Evolutionary conservation across 1,140 invertebrate species (phyloP).

Genomic region (Ostrea denselamellosa): DNA sequence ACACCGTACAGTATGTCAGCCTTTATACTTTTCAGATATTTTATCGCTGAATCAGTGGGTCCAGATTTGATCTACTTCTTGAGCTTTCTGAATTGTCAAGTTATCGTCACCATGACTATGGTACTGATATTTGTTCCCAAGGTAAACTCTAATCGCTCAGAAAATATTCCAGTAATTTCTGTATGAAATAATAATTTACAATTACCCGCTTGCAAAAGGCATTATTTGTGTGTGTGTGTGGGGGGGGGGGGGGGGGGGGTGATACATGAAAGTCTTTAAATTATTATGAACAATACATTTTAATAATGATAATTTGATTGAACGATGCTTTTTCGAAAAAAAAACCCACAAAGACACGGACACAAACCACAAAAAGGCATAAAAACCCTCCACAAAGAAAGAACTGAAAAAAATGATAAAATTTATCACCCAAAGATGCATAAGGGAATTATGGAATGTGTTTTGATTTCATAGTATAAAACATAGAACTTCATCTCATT

Average conservation of each 20-base stretch:
- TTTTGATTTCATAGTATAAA: too few relatives aligned
- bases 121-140: slow-evolving; percentile 71
- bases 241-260: too few relatives aligned
- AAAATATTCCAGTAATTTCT: neutral
- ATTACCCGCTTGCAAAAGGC: neutral
- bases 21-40: slow-evolving; percentile 60
- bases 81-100: slow-evolving; percentile 66
- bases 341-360: too few relatives aligned
- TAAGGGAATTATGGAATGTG: too few relatives aligned
- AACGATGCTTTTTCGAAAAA: too few relatives aligned
- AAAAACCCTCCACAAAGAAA: too few relatives aligned
- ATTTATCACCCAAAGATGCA: too few relatives aligned
- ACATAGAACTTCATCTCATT: neutral
- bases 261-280: neutral
- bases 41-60: slow-evolving; percentile 61
- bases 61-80: slow-evolving; percentile 70
- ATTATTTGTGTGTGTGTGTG: neutral
- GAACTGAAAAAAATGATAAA: too few relatives aligned
- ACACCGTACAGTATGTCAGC: neutral
- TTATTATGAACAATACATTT: too few relatives aligned
- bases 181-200: neutral
- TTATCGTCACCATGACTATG: slow-evolving; percentile 68
- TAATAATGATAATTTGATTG: too few relatives aligned
- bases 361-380: too few relatives aligned
- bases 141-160: slow-evolving; percentile 49